A percentile compares a stretch with the other conserved stretches of the same genome.
Conservation (phyloP, 2,888 invertebrate species). For the Drosophila birchii region DNA sequence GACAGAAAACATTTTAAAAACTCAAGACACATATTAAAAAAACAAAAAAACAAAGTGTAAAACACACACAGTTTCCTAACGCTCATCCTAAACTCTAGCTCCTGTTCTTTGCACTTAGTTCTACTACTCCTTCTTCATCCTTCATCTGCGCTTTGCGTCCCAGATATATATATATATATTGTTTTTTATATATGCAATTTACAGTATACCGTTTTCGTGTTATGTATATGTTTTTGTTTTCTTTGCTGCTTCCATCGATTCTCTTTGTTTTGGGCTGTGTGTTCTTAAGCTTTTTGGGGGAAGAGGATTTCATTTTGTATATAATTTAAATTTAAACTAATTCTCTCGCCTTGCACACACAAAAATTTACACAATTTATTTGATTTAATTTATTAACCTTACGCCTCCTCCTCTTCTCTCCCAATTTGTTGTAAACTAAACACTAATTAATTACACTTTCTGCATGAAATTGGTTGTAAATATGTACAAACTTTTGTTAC, state of each 20-base stretch:
- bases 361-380: conserved; percentile 76
- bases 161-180: conserved; percentile 55
- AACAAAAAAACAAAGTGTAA: conserved; percentile 37
- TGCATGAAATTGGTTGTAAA: conserved; percentile 70
- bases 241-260: conserved; percentile 22
- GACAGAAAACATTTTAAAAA: conserved; percentile 39
- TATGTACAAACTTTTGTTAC: conserved; percentile 75
- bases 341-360: conserved; percentile 71
- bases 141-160: conserved; percentile 75
- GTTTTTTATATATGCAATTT: conserved; percentile 63
- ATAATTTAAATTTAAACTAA: conserved; percentile 76
- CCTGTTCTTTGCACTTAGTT: conserved; percentile 10
- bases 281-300: conserved; percentile 18
- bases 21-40: conserved; percentile 33
- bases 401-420: conserved; percentile 31
- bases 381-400: conserved; percentile 62
- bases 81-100: conserved; percentile 48
- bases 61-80: conserved; percentile 57
- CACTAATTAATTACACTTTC: conserved; percentile 66
- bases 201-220: conserved; percentile 66
- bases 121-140: conserved; percentile 44
- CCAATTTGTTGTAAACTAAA: conserved; percentile 59
- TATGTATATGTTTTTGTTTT: conserved; percentile 44
- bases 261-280: conserved; percentile 39
- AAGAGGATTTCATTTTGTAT: conserved; percentile 27